phyloP scores from a whole-genome alignment of 2,888 invertebrate genomes.

The Dusona sp. region DNA sequence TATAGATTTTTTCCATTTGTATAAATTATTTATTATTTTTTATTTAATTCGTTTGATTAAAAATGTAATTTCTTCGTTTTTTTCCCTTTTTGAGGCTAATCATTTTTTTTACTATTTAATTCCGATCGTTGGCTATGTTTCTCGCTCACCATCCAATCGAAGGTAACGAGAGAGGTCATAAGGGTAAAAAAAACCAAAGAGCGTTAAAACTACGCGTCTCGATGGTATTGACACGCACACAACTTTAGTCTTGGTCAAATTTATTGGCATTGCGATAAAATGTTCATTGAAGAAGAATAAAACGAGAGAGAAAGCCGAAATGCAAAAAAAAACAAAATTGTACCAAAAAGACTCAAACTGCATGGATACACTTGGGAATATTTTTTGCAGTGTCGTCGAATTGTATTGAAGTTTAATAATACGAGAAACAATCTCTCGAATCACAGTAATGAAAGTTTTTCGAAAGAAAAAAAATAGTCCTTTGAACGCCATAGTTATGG shows the following conservation, averaged over 20 bases:
- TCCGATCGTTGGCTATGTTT: not conserved
- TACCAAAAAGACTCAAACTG: conserved; percentile 32
- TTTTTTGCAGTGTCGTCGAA: too few species aligned
- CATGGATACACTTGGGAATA: too few species aligned
- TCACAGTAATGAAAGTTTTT: too few species aligned
- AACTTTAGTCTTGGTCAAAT: not conserved
- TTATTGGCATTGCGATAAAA: not conserved
- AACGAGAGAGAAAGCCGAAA: not conserved
- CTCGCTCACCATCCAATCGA: not conserved
- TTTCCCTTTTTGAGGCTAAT: not conserved
- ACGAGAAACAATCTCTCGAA: not conserved
- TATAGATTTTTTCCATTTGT: not conserved
- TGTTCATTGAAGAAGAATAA: not conserved
- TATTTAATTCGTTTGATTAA: not conserved
- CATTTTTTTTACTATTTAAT: not conserved
- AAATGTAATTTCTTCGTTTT: not conserved
- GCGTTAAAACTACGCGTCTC: not conserved
- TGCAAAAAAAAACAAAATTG: not conserved
- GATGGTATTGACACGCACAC: not conserved
- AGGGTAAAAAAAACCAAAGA: not conserved
- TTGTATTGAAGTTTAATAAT: not conserved
- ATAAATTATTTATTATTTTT: not conserved
- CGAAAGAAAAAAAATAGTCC: too few species aligned
- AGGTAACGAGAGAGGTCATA: not conserved
- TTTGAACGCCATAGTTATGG: too few species aligned